Evolutionary conservation across 2,113 vertebrate species (phyloP).

Genomic region (Arenaria interpres): DNA sequence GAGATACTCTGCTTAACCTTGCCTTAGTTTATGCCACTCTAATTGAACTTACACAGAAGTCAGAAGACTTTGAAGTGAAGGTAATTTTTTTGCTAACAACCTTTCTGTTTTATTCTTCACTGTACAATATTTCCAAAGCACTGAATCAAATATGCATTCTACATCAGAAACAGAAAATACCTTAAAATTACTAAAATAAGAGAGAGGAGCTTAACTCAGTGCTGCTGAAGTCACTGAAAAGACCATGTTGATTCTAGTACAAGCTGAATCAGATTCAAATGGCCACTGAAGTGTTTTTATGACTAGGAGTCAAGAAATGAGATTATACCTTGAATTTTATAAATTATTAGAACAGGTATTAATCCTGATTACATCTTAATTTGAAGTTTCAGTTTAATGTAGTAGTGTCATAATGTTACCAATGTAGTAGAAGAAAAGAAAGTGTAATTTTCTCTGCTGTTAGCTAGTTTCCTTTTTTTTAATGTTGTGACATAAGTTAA

Average conservation of each 20-base stretch:
- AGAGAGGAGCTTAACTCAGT: background rate
- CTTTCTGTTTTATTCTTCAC: background rate
- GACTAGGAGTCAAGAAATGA: background rate
- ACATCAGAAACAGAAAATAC: conserved; percentile 10
- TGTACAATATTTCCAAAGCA: background rate
- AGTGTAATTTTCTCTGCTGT: background rate
- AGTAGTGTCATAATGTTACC: too few relatives aligned
- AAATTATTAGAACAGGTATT: background rate
- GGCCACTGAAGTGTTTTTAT: background rate
- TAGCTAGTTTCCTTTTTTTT: background rate
- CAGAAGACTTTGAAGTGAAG: conserved; percentile 89
- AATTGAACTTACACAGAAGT: conserved; percentile 80
- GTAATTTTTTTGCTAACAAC: conserved; percentile 67
- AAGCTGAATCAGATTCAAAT: background rate
- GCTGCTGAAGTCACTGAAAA: background rate
- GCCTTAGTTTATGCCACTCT: conserved; percentile 84
- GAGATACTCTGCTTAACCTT: conserved; percentile 81
- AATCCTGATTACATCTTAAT: background rate
- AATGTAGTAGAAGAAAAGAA: background rate
- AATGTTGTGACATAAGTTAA: background rate
- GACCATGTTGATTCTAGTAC: background rate
- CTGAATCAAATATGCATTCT: background rate
- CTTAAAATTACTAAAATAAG: background rate
- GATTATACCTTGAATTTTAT: background rate
- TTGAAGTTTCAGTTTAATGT: background rate